Evolutionary conservation across 1,140 invertebrate species (phyloP), one percentile per base, ranked within the genome.

Genomic region (Gonioctena quinquepunctata): DNA sequence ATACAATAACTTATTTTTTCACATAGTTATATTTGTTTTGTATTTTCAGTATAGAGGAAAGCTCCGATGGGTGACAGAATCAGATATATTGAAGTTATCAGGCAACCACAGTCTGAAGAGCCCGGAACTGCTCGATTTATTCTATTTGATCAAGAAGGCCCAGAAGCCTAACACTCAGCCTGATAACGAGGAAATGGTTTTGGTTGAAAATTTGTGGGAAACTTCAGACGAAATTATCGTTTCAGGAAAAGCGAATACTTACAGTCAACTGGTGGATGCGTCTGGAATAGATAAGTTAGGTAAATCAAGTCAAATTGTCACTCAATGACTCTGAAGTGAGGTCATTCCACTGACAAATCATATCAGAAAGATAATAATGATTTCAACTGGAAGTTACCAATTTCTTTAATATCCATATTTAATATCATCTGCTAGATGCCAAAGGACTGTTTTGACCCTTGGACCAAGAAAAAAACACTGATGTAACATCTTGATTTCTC

Each of bases 31-130:
- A n/a, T n/a, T n/a, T n/a, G n/a, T n/a, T n/a, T n/a, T n/a, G n/a
- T n/a, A 2, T 16, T 70, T 72, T 27, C 65, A 80, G 78, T 79
- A 77, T 61, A 54, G 74, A 27, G 78, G 77, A 52, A 77, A 78
- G 70, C 25, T 77, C 11, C 69, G 73, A 18, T 80, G 79, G 79
- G 69, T 77, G 0, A 42, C 48, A 8, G 69, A 76, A 26, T 3
- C 70, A 16, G 79, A 80, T 25, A 25, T 80, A n/a, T n/a, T 49
- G 13, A 69, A 72, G 62, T 48, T 79, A 23, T 68, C 50, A 28
- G 19, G 23, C 1, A 72, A 11, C 25, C 75, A 75, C 33, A 73
- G 27, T 48, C 52, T 80, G 28, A 67, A 66, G 66, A 75, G 71
- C 56, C 76, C 79, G 19, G 79, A 80, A 68, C 6, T 80, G 3